Conservation (phyloP, 2,888 invertebrate genomes). For the Microchrysa polita region DNA sequence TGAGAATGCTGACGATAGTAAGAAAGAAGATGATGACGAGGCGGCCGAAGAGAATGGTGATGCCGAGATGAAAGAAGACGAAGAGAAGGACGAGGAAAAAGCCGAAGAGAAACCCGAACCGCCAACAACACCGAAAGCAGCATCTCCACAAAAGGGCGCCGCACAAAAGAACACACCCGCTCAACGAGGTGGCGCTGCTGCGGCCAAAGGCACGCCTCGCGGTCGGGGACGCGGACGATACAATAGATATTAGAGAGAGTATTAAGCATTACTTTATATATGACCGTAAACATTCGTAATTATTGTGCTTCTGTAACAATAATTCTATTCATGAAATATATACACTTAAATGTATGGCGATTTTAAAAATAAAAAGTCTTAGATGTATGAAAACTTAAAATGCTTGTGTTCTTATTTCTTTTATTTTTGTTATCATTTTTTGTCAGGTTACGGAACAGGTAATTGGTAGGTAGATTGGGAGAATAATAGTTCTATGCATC, state of each 20-base stretch:
- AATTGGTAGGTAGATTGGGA: too few relatives aligned
- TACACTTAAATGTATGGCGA: slow-evolving; percentile 30
- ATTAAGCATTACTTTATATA: background rate
- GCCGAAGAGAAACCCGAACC: slow-evolving; percentile 57
- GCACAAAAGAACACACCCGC: slow-evolving; percentile 51
- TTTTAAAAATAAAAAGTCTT: slow-evolving; percentile 37
- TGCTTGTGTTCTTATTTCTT: too few relatives aligned
- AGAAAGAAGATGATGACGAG: slow-evolving; percentile 50
- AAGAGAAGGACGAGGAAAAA: slow-evolving; percentile 53
- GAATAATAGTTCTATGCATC: too few relatives aligned
- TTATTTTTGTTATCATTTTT: too few relatives aligned
- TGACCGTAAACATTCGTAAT: slow-evolving; percentile 33
- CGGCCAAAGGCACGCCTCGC: slow-evolving; percentile 60
- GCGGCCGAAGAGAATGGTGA: slow-evolving; percentile 55
- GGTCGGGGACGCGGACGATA: slow-evolving; percentile 63
- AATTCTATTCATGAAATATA: slow-evolving; percentile 11
- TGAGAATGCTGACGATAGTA: slow-evolving; percentile 56
- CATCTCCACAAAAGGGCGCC: slow-evolving; percentile 56
- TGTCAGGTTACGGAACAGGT: too few relatives aligned
- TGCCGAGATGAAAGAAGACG: slow-evolving; percentile 57
- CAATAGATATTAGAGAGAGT: slow-evolving; percentile 61
- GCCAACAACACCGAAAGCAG: slow-evolving; percentile 67
- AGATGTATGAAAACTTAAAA: slow-evolving; percentile 19
- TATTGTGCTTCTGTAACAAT: slow-evolving; percentile 40
- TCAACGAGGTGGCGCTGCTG: slow-evolving; percentile 52